These are phyloP conservation scores for Sebastes aleutianus DNA, from an alignment of 2,797 vertebrate species.

Conservation along the genomic window DNA sequence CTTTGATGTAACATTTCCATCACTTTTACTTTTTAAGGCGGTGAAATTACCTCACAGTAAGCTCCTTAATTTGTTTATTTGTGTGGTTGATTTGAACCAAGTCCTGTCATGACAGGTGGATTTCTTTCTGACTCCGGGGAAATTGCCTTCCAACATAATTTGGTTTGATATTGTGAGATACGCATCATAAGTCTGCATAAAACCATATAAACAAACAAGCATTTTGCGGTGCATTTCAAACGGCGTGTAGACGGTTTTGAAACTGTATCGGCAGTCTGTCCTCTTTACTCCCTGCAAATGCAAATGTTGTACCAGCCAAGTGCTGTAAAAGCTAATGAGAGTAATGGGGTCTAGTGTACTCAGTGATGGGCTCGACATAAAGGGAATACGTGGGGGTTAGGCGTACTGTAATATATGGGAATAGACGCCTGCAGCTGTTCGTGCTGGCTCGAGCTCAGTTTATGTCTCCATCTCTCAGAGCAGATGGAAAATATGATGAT, in stretches of 20 bases:
- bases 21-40: conserved; percentile 10
- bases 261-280: conserved; percentile 32
- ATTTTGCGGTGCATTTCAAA: conserved; percentile 41
- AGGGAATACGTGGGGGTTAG: conserved; percentile 69
- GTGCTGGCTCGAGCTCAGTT: conserved; percentile 63
- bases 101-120: conserved; percentile 18
- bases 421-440: conserved; percentile 74
- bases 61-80: conserved; percentile 15
- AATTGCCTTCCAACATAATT: conserved; percentile 33
- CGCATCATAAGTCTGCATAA: conserved; percentile 16
- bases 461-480: conserved; percentile 71
- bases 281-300: conserved; percentile 57
- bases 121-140: not conserved
- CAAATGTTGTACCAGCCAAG: conserved; percentile 70
- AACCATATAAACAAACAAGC: conserved; percentile 32
- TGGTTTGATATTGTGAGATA: conserved; percentile 28
- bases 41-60: conserved; percentile 20
- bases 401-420: conserved; percentile 67
- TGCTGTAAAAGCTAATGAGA: conserved; percentile 77
- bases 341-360: conserved; percentile 72
- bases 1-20: conserved; percentile 48
- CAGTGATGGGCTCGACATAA: conserved; percentile 69
- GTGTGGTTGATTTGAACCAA: conserved; percentile 25
- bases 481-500: conserved; percentile 81
- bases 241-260: conserved; percentile 13